A percentile compares a stretch with the other conserved stretches of the same genome.
Conservation (phyloP, 2,888 invertebrate species). For the Imbricaverruca yamaguchii region DNA sequence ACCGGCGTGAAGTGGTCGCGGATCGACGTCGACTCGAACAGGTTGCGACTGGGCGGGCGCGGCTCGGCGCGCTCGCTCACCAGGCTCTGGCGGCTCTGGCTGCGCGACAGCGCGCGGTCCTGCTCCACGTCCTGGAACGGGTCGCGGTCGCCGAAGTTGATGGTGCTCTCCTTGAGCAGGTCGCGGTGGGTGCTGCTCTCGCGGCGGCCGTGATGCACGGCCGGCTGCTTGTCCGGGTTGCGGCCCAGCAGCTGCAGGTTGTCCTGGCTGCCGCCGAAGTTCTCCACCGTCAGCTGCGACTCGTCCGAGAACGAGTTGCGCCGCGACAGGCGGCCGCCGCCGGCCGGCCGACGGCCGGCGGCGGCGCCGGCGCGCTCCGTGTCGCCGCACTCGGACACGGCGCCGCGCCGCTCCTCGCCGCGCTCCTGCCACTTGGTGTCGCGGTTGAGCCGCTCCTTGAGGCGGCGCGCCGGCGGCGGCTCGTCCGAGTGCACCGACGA, state of each 20-base stretch:
- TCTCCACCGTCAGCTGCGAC: constrained; percentile 79
- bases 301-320: constrained; percentile 70
- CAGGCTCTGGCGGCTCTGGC: constrained; percentile 28
- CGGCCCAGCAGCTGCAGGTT: constrained; percentile 72
- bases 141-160: constrained; percentile 28
- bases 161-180: constrained; percentile 25
- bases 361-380: constrained; percentile 24
- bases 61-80: constrained; percentile 32
- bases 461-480: constrained; percentile 22
- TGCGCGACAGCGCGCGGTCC: constrained; percentile 26
- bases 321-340: constrained; percentile 53
- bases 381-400: constrained; percentile 23
- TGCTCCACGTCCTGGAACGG: constrained; percentile 17
- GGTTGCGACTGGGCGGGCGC: constrained; percentile 15
- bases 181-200: constrained; percentile 27
- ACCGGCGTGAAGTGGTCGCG: background rate
- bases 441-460: constrained; percentile 54
- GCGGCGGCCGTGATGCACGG: constrained; percentile 35
- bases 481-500: constrained; percentile 24
- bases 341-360: constrained; percentile 27
- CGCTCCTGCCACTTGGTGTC: constrained; percentile 61
- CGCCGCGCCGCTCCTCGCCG: constrained; percentile 42
- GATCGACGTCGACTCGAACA: background rate
- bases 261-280: constrained; percentile 80
- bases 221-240: constrained; percentile 69